Conservation (phyloP, 1,140 invertebrate species). For the Trichonephila inaurata region DNA sequence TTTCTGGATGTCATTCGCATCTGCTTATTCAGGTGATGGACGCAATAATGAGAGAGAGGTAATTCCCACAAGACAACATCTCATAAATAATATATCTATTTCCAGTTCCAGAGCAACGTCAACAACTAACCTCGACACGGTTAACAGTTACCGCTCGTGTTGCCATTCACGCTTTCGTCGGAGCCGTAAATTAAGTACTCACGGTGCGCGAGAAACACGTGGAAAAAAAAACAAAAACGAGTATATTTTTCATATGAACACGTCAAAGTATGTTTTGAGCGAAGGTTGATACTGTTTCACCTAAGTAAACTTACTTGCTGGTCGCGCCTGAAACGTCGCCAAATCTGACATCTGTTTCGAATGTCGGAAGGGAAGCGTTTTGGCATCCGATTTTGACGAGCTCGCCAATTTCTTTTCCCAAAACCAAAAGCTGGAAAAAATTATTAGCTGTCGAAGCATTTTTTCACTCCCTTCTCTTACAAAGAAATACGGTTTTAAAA, state of each 20-base stretch:
- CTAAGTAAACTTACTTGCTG: neutral
- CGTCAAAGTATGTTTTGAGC: neutral
- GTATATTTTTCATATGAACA: neutral
- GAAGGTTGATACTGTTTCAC: conserved; percentile 27
- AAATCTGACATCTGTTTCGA: conserved; percentile 45
- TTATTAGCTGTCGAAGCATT: conserved; percentile 32
- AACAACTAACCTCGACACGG: neutral
- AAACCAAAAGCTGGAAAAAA: neutral
- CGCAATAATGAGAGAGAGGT: neutral
- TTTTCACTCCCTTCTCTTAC: neutral
- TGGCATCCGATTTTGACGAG: conserved; percentile 21
- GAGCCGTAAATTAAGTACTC: neutral
- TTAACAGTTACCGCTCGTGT: neutral
- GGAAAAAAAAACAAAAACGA: neutral
- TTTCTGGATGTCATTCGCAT: too few species aligned
- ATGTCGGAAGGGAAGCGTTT: neutral
- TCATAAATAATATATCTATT: neutral
- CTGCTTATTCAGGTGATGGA: too few species aligned
- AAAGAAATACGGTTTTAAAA: neutral
- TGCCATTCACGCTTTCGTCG: neutral
- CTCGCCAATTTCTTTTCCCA: conserved; percentile 25
- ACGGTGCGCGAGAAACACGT: neutral
- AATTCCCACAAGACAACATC: neutral
- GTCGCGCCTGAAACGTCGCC: conserved; percentile 8
- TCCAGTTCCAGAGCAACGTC: neutral